phyloP scores from a whole-genome alignment of 2,797 vertebrate genomes.

The Xerus rutilus region DNA sequence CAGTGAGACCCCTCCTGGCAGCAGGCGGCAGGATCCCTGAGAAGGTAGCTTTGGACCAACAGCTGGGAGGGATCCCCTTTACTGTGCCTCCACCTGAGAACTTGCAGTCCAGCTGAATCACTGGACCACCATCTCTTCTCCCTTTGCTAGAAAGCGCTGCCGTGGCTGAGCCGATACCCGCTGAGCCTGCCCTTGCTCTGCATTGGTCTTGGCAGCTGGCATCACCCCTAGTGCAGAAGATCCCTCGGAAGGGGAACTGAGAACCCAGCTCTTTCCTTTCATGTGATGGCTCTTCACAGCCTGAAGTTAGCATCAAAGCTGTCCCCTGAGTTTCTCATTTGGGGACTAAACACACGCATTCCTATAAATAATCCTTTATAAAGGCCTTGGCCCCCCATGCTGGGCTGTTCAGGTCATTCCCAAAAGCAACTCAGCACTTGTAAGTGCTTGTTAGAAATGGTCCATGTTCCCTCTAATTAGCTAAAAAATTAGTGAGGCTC shows the following conservation, averaged over 20 bases:
- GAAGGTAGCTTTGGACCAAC: accelerated
- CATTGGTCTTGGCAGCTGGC: not conserved
- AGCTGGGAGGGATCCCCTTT: accelerated
- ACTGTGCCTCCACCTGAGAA: accelerated
- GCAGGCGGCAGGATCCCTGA: accelerated
- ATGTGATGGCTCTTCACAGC: accelerated
- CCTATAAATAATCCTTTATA: accelerated
- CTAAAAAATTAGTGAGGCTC: accelerated
- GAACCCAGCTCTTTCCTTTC: not conserved
- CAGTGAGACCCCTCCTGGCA: accelerated
- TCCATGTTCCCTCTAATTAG: not conserved
- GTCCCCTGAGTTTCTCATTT: not conserved
- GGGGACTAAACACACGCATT: too few relatives aligned
- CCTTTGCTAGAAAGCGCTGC: not conserved
- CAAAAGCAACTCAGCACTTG: accelerated
- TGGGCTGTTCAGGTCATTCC: accelerated
- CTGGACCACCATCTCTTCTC: accelerated
- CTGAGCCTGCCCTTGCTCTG: accelerated
- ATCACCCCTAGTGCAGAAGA: not conserved
- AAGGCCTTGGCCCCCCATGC: accelerated
- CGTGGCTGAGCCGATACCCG: accelerated
- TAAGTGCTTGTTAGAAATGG: not conserved
- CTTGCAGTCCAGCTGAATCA: accelerated
- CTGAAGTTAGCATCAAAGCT: accelerated
- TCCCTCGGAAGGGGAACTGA: constrained; percentile 32